Percentiles rank a stretch among this genome's conserved stretches.
Evolutionary conservation across 2,888 invertebrate genomes (phyloP).

Genomic region (Thelaira solivaga): DNA sequence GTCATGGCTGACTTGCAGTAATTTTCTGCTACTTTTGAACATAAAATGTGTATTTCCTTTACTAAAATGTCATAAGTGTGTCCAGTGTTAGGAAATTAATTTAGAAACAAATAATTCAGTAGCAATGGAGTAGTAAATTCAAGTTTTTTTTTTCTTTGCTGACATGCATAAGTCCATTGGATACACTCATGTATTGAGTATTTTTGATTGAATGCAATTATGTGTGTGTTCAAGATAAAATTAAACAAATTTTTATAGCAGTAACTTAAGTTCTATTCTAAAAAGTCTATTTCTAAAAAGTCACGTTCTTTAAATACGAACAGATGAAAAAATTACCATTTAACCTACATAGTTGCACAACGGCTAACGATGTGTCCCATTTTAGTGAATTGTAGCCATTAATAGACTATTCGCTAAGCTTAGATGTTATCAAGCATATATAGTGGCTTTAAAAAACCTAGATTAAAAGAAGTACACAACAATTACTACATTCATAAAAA

Average conservation of each 20-base stretch:
- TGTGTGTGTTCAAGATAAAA: background rate
- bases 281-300: background rate
- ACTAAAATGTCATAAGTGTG: conserved; percentile 45
- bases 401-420: no score
- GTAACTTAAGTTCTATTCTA: no score
- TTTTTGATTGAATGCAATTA: conserved; percentile 31
- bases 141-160: background rate
- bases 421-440: no score
- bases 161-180: conserved; percentile 42
- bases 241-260: background rate
- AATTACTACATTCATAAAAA: no score
- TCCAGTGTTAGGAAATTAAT: conserved; percentile 28
- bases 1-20: conserved; percentile 31
- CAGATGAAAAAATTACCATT: background rate
- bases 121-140: background rate
- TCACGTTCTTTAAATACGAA: conserved; percentile 6
- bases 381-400: no score
- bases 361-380: no score
- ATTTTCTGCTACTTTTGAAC: background rate
- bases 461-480: no score
- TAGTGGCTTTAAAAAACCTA: no score
- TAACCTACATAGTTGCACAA: no score
- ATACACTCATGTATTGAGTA: conserved; percentile 36
- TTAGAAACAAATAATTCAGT: background rate
- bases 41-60: background rate